Evolutionary conservation across 2,797 vertebrate species (phyloP), one percentile per base, ranked within the genome.

Genomic region (Neosilurus mollespiculum): DNA sequence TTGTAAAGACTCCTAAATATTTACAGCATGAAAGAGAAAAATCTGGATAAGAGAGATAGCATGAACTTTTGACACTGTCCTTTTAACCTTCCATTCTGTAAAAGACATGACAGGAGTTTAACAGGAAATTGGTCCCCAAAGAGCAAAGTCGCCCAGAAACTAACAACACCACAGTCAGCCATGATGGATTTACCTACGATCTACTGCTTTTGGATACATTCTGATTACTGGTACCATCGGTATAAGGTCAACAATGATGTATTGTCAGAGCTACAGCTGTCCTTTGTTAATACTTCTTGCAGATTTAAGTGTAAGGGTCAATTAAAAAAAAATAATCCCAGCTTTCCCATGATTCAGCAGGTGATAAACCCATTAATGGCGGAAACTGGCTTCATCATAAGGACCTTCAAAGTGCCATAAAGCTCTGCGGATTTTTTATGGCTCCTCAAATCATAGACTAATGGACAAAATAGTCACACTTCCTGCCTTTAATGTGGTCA

Each of bases 391-490:
- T 72, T 82, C 30, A 66, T 73, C 18, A 84, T 79, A 83, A 86
- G 67, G 43, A 78, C 80, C 78, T 84, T 88, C 77, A 88, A 86
- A 78, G 69, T 64, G 75, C 83, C 71, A 64, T 80, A 81, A 73
- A 85, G 64, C 66, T 84, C 70, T 85, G 51, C 66, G 30, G 71
- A 61, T 65, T 34, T 82, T 81, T 85, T 87, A 87, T 75, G 67
- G 78, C 78, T 81, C 58, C 65, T 80, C 81, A 84, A 83, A 81
- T 87, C 78, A 81, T 51, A 75, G 70, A 20, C 78, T 83, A 85
- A 87, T 85, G 84, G 86, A 66, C 54, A 82, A 72, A 76, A 75
- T 73, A 80, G 85, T 70, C 58, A 78, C 80, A 84, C 59, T 86
- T 83, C 82, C 81, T 84, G 80, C 75, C 72, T 88, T 86, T 83